Conservation (phyloP, 2,888 invertebrate species). For the Leistus spinibarbis region DNA sequence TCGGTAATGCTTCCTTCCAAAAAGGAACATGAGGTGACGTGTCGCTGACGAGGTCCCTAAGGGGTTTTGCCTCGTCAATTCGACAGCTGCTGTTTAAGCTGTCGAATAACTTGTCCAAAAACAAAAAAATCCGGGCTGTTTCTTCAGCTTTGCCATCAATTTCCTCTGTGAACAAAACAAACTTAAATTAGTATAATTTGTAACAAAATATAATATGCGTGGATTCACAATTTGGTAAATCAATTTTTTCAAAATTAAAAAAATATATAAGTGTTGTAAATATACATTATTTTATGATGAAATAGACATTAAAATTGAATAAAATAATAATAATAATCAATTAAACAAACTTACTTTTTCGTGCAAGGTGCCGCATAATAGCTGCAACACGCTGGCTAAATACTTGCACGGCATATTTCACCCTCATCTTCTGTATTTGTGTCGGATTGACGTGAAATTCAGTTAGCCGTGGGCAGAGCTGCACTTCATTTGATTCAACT, state of each 20-base stretch:
- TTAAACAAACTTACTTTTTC: background rate
- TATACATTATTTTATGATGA: background rate
- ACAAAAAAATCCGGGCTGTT: background rate
- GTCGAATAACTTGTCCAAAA: slow-evolving; percentile 7
- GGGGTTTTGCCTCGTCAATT: background rate
- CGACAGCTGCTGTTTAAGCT: background rate
- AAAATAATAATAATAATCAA: background rate
- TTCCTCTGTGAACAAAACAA: too few species aligned
- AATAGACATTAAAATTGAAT: background rate
- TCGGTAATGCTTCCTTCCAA: background rate
- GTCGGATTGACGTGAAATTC: background rate
- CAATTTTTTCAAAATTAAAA: too few species aligned
- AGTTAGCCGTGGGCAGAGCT: background rate
- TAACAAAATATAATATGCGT: too few species aligned
- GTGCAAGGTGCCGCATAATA: background rate
- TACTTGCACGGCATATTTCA: background rate
- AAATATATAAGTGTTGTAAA: too few species aligned
- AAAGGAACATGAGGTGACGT: background rate
- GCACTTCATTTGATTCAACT: background rate
- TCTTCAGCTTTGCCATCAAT: background rate
- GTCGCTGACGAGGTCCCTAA: background rate
- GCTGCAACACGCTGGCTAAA: slow-evolving; percentile 10
- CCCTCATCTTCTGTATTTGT: slow-evolving; percentile 2
- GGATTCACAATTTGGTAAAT: too few species aligned
- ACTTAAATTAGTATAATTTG: too few species aligned